phyloP scores from a whole-genome alignment of 2,113 vertebrate species.

The Acrocephalus kingi region DNA sequence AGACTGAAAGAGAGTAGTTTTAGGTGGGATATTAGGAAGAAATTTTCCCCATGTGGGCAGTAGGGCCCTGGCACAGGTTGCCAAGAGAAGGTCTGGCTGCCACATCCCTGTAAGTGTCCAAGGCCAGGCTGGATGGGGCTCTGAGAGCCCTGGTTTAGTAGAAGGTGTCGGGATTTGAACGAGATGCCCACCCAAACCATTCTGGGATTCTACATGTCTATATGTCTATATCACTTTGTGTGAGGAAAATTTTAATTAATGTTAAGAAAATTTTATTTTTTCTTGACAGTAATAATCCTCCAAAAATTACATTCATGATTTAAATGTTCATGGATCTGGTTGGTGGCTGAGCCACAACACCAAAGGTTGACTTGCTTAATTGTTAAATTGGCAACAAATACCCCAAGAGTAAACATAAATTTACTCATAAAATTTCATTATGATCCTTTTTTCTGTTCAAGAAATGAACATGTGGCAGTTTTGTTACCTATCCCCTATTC shows the following conservation, averaged over 20 bases:
- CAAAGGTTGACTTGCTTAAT: not conserved
- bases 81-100: not conserved
- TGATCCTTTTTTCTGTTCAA: not conserved
- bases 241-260: not conserved
- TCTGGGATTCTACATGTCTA: not conserved
- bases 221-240: not conserved
- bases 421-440: not conserved
- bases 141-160: not conserved
- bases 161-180: fast-evolving
- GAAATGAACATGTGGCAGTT: not conserved
- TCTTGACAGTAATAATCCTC: not conserved
- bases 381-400: not conserved
- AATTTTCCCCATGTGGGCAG: not conserved
- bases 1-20: not conserved
- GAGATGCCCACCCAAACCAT: not conserved
- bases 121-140: not conserved
- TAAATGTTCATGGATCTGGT: not conserved
- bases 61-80: not conserved
- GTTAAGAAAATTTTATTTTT: not conserved
- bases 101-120: not conserved
- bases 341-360: not conserved
- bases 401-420: not conserved
- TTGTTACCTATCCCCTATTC: not conserved
- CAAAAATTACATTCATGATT: not conserved
- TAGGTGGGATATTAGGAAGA: not conserved